Conservation (phyloP, 2,797 vertebrate species). For the Melanotaenia trifasciata region DNA sequence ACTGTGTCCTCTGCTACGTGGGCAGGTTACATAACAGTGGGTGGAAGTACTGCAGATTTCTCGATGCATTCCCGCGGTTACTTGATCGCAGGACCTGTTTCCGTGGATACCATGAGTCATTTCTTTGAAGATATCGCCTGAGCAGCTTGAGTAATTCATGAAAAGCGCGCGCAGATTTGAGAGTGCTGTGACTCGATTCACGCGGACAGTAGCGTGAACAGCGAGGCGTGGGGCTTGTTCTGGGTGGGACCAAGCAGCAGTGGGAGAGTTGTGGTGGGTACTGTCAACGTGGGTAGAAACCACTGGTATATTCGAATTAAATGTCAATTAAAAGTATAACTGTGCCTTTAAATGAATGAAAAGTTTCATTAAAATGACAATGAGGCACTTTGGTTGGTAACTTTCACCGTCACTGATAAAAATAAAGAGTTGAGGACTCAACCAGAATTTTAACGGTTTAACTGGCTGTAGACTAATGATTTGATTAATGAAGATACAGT, state of each 20-base stretch:
- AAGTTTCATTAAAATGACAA: too few species aligned
- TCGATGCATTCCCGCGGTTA: slow-evolving; percentile 44
- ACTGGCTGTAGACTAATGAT: too few species aligned
- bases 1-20: slow-evolving; percentile 6
- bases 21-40: slow-evolving; percentile 30
- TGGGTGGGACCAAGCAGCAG: slow-evolving; percentile 40
- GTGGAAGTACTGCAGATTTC: slow-evolving; percentile 33
- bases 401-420: too few species aligned
- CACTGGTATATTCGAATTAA: too few species aligned
- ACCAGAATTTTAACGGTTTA: too few species aligned
- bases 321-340: background rate
- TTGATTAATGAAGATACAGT: background rate
- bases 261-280: background rate
- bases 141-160: background rate
- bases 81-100: slow-evolving; percentile 15
- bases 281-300: background rate
- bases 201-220: slow-evolving; percentile 63
- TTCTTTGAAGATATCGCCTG: slow-evolving; percentile 29
- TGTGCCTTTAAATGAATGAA: background rate
- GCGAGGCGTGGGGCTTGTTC: too few species aligned
- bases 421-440: too few species aligned
- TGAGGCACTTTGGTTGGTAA: background rate
- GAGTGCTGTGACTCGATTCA: slow-evolving; percentile 38
- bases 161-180: slow-evolving; percentile 73
- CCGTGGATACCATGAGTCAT: slow-evolving; percentile 55